Conservation (phyloP, 2,113 vertebrate genomes). For the Proteles cristata region DNA sequence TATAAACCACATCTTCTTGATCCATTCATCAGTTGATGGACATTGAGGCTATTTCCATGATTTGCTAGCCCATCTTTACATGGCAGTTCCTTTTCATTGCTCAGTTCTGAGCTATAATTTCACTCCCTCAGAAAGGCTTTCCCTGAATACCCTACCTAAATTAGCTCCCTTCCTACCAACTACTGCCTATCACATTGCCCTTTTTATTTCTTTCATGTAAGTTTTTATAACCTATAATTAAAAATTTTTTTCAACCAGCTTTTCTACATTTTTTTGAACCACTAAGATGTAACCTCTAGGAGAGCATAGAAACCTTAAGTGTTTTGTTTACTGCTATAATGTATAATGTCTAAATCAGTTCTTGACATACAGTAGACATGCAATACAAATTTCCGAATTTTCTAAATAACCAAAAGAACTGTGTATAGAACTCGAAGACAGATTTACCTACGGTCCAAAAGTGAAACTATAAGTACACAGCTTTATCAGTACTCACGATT, state of each 20-base stretch:
- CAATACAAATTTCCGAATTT: background rate
- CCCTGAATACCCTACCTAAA: background rate
- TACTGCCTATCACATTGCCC: background rate
- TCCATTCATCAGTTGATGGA: too few relatives aligned
- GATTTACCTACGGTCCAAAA: background rate
- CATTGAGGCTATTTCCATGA: too few relatives aligned
- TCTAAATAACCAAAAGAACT: slow-evolving; percentile 13
- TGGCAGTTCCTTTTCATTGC: background rate
- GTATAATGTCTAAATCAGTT: background rate
- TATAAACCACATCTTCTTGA: too few relatives aligned
- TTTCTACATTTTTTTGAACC: background rate
- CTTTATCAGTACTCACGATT: background rate
- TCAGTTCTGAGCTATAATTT: background rate
- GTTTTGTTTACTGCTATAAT: background rate
- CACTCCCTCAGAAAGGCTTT: background rate
- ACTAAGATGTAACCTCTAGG: background rate
- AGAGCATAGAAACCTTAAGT: background rate
- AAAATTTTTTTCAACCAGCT: background rate
- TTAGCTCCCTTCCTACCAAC: background rate
- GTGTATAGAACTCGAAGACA: background rate
- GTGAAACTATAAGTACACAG: background rate
- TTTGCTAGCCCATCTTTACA: background rate
- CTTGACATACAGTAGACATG: background rate
- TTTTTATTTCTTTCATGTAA: background rate
- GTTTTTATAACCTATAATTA: background rate